Base-by-base conservation (phyloP, 2,888 invertebrate species). In the Lacanobia oleracea region DNA sequence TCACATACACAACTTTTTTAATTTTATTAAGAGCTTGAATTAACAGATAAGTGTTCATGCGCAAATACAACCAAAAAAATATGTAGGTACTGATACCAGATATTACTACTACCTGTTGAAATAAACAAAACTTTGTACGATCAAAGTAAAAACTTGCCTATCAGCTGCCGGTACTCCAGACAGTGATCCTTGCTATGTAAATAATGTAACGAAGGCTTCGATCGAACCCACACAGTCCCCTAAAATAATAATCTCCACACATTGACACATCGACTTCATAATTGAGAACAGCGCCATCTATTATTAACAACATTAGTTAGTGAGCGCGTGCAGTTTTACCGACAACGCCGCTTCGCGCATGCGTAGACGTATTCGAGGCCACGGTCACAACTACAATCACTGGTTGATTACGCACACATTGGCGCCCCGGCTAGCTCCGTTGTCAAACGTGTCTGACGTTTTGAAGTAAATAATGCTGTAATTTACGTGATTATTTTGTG, bases 351-450 rank as follows among this genome's bases (percentile, higher is more conserved):
- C 72, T 67, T 67, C 77, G 91, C 94, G 94, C 95, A 94, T 94
- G 95, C 94, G 95, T 89, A 86, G 77, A 79, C 75, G 77, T 75
- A 82, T 88, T 91, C 90, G 93, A 93, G 94, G 94, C 93, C 94
- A 93, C 89, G 93, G 94, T 89, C 93, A 93, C 91, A 86, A 91
- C 89, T 86, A 93, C 91, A 90, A 87, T 88, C 80, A 86, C 78
- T 76, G 51, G 66, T 45, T 82, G 81, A 81, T 83, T 84, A 88
- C 91, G 83, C 93, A 93, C 93, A 93, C 93, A 86, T 61, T 89
- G 89, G 88, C 88, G 88, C 80, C 79, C 73, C 79, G 82, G 86
- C 85, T 77, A 88, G 88, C 89, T 81, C 81, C 85, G 83, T 86
- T 91, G 93, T 90, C 90, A 93, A 92, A 92, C 92, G 94, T 91